Conservation (phyloP, 2,888 invertebrate genomes). For the Caenorhabditis angaria region DNA sequence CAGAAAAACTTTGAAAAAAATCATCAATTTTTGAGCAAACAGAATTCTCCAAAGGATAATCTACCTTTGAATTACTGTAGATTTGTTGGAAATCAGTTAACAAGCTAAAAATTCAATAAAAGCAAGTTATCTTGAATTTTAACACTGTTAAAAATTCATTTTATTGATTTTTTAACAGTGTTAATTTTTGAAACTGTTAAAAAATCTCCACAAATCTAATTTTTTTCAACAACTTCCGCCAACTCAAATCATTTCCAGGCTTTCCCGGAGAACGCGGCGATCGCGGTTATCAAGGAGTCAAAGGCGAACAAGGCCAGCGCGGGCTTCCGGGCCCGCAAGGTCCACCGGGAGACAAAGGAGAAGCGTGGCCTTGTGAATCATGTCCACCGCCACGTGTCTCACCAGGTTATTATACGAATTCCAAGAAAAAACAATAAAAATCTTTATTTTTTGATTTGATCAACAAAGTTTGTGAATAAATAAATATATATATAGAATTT, state of each 20-base stretch:
- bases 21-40: too few relatives aligned
- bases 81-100: too few relatives aligned
- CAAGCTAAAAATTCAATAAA: too few relatives aligned
- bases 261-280: constrained; percentile 39
- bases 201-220: not conserved
- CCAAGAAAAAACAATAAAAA: not conserved
- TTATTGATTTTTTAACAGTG: too few relatives aligned
- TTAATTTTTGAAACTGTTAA: not conserved
- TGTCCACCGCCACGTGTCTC: constrained; percentile 53
- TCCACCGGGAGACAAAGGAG: constrained; percentile 45
- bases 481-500: not conserved
- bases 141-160: too few relatives aligned
- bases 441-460: constrained; percentile 2
- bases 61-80: too few relatives aligned
- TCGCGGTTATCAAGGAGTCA: constrained; percentile 43
- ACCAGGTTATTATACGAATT: constrained; percentile 46
- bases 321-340: constrained; percentile 37
- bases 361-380: constrained; percentile 52
- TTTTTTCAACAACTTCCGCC: too few relatives aligned
- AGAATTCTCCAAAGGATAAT: too few relatives aligned
- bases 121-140: too few relatives aligned
- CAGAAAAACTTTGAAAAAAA: too few relatives aligned
- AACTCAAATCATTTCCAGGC: too few relatives aligned
- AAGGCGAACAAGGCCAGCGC: constrained; percentile 44
- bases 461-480: too few relatives aligned